A percentile compares a stretch with the other conserved stretches of the same genome.
phyloP scores from a whole-genome alignment of 2,888 invertebrate genomes.

The Spilarctia lutea region DNA sequence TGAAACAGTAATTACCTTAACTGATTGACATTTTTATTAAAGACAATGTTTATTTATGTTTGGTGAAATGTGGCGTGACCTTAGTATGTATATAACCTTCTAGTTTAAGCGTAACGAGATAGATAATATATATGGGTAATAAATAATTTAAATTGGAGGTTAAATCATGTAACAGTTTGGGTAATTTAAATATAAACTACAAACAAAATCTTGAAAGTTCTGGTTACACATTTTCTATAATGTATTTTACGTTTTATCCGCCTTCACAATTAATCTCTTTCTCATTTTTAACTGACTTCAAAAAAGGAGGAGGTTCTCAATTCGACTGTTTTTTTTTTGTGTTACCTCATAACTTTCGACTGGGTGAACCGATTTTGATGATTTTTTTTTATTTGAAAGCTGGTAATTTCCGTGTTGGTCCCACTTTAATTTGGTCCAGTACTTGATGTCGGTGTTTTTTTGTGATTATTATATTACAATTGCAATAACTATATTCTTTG shows the following conservation, averaged over 20 bases:
- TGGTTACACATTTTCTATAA: background rate
- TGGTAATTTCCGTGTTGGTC: too few species aligned
- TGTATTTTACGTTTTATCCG: too few species aligned
- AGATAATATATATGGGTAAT: conserved; percentile 44
- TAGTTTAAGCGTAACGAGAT: conserved; percentile 34
- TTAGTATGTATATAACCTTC: conserved; percentile 44
- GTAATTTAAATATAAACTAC: background rate
- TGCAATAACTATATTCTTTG: background rate
- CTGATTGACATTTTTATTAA: conserved; percentile 22
- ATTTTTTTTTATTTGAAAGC: too few species aligned
- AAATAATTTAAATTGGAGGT: conserved; percentile 46
- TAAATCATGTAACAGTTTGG: background rate
- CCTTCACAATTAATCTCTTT: too few species aligned
- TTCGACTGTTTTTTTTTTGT: too few species aligned
- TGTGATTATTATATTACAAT: background rate
- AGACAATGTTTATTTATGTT: conserved; percentile 43
- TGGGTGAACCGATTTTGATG: too few species aligned
- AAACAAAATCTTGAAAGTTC: too few species aligned
- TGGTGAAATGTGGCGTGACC: conserved; percentile 27
- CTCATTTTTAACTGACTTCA: too few species aligned
- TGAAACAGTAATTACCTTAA: conserved; percentile 38
- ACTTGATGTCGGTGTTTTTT: too few species aligned
- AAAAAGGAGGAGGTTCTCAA: too few species aligned
- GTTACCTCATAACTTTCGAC: too few species aligned
- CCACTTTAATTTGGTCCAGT: too few species aligned